These are phyloP conservation scores for Zingel zingel DNA, from an alignment of 2,113 vertebrate species.

Conservation along the genomic window DNA sequence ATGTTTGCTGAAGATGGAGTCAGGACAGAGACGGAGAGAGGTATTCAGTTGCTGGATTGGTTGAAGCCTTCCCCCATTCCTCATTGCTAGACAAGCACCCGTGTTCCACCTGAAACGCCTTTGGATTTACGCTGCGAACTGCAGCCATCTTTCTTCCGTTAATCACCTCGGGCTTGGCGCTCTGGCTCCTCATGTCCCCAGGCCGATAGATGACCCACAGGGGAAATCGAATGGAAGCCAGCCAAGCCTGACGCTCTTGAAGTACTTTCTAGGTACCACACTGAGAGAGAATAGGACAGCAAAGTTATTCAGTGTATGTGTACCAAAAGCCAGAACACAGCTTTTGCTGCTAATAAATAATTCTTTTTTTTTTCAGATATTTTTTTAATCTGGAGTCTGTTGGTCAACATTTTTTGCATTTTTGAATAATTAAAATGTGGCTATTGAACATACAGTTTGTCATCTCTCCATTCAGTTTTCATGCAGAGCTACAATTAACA, in stretches of 20 bases:
- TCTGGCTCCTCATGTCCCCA: constrained; percentile 66
- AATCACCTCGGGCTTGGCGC: constrained; percentile 78
- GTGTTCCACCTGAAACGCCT: constrained; percentile 78
- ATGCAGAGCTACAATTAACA: neutral
- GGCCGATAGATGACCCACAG: constrained; percentile 79
- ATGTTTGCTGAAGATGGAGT: constrained; percentile 12
- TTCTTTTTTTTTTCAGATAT: neutral
- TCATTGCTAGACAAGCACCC: constrained; percentile 81
- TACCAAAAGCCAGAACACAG: constrained; percentile 10
- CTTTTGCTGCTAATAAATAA: constrained; percentile 7
- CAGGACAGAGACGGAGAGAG: constrained; percentile 44
- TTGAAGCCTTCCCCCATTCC: constrained; percentile 73
- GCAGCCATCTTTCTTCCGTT: constrained; percentile 80
- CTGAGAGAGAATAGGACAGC: constrained; percentile 36
- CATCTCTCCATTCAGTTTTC: neutral
- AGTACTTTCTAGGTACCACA: constrained; percentile 69
- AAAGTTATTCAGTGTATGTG: constrained; percentile 50
- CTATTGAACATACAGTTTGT: neutral
- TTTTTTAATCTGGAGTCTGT: neutral
- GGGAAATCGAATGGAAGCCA: constrained; percentile 82
- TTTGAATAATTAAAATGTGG: neutral
- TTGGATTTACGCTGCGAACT: constrained; percentile 78
- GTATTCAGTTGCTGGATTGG: constrained; percentile 75
- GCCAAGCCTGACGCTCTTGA: constrained; percentile 69
- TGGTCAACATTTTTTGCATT: neutral